These are phyloP conservation scores for Herminia tarsipennalis DNA, from an alignment of 2,888 invertebrate genomes.

Conservation along the genomic window DNA sequence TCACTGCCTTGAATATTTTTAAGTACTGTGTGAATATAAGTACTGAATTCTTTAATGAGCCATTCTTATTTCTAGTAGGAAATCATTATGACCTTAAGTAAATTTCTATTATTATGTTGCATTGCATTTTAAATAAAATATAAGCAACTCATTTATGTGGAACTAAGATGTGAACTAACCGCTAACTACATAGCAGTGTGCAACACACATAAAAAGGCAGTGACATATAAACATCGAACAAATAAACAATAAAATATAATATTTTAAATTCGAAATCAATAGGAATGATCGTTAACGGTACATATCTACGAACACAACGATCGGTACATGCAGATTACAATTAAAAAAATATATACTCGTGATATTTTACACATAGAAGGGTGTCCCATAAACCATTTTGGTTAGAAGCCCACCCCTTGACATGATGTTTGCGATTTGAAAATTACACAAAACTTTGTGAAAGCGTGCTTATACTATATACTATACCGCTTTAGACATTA, in stretches of 20 bases:
- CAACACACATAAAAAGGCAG: slow-evolving; percentile 52
- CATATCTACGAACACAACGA: slow-evolving; percentile 60
- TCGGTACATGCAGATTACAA: slow-evolving; percentile 61
- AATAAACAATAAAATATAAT: slow-evolving; percentile 51
- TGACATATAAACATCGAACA: slow-evolving; percentile 47
- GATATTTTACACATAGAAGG: slow-evolving; percentile 42
- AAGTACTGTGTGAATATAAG: slow-evolving; percentile 38
- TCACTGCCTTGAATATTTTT: slow-evolving; percentile 33
- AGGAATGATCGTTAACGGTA: slow-evolving; percentile 73
- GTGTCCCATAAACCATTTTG: slow-evolving; percentile 64
- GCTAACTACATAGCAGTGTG: slow-evolving; percentile 40
- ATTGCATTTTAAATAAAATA: neutral
- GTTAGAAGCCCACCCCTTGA: slow-evolving; percentile 65
- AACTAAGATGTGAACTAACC: slow-evolving; percentile 3
- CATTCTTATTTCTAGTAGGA: neutral
- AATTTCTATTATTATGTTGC: neutral
- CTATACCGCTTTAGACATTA: too few species aligned
- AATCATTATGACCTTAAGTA: neutral
- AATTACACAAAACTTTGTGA: too few species aligned
- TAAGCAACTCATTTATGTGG: neutral
- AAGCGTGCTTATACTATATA: too few species aligned
- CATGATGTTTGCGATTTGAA: slow-evolving; percentile 40
- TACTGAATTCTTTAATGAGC: slow-evolving; percentile 21
- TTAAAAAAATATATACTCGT: slow-evolving; percentile 37
- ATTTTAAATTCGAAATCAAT: slow-evolving; percentile 72